A percentile compares a stretch with the other conserved stretches of the same genome.
Conservation (phyloP, 2,113 vertebrate species). For the Oryzias javanicus region DNA sequence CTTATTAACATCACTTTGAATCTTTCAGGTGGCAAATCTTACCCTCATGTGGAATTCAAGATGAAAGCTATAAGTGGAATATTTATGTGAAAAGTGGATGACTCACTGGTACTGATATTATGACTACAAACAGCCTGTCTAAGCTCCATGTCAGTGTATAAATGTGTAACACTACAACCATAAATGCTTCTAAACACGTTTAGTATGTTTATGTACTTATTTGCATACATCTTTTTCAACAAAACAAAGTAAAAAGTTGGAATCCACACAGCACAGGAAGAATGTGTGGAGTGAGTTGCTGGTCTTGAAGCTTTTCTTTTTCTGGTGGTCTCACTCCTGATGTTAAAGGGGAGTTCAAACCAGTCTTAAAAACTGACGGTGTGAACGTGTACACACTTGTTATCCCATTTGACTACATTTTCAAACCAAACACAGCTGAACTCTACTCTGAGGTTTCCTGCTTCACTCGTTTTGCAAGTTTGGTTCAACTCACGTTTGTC, state of each 20-base stretch:
- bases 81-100: neutral
- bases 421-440: neutral
- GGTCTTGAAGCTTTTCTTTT: too few species aligned
- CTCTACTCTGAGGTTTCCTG: neutral
- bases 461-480: constrained; percentile 32
- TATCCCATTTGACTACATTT: neutral
- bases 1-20: too few species aligned
- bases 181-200: too few species aligned
- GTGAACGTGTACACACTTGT: neutral
- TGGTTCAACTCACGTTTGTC: neutral
- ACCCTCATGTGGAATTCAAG: neutral
- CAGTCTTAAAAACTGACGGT: neutral
- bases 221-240: too few species aligned
- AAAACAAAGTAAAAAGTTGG: too few species aligned
- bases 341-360: too few species aligned
- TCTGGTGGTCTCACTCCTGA: too few species aligned
- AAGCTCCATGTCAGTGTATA: too few species aligned
- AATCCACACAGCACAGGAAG: too few species aligned
- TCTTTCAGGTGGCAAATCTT: neutral
- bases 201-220: too few species aligned
- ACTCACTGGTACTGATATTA: neutral
- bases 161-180: too few species aligned
- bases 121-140: neutral
- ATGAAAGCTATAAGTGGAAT: neutral
- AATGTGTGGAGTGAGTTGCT: too few species aligned